phyloP scores from a whole-genome alignment of 2,888 invertebrate species.

The Drosophila mimetica region DNA sequence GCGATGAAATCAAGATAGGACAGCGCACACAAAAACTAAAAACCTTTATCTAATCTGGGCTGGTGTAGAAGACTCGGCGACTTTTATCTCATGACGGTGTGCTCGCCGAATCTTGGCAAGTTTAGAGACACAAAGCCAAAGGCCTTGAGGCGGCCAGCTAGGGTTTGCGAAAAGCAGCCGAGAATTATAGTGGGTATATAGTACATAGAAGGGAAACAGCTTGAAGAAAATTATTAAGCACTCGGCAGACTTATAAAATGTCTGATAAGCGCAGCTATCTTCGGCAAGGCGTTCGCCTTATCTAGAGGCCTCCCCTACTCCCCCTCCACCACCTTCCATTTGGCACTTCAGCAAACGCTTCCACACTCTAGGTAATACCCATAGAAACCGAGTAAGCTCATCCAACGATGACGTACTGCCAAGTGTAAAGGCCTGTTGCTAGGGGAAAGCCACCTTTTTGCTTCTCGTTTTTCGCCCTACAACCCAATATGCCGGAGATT shows the following conservation, averaged over 20 bases:
- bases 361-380: slow-evolving; percentile 25
- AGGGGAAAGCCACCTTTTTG: slow-evolving; percentile 7
- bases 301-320: slow-evolving; percentile 40
- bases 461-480: slow-evolving; percentile 1
- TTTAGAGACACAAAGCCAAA: slow-evolving; percentile 19
- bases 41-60: slow-evolving; percentile 19
- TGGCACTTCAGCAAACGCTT: slow-evolving; percentile 8
- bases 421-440: slow-evolving; percentile 38
- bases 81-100: slow-evolving; percentile 22
- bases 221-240: slow-evolving; percentile 51
- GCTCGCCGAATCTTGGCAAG: slow-evolving; percentile 11
- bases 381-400: slow-evolving; percentile 33
- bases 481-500: slow-evolving; percentile 1
- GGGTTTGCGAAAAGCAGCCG: slow-evolving; percentile 17
- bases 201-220: slow-evolving; percentile 3
- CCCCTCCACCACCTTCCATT: slow-evolving; percentile 2
- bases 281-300: slow-evolving; percentile 51
- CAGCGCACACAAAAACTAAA: slow-evolving; percentile 1
- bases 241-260: slow-evolving; percentile 69
- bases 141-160: slow-evolving; percentile 4
- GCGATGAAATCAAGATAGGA: slow-evolving; percentile 2
- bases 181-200: not conserved
- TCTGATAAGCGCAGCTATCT: slow-evolving; percentile 65
- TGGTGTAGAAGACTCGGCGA: not conserved
- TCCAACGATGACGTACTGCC: slow-evolving; percentile 26